Evolutionary conservation across 2,797 vertebrate genomes (phyloP).

Genomic region (Lophotriccus pileatus): DNA sequence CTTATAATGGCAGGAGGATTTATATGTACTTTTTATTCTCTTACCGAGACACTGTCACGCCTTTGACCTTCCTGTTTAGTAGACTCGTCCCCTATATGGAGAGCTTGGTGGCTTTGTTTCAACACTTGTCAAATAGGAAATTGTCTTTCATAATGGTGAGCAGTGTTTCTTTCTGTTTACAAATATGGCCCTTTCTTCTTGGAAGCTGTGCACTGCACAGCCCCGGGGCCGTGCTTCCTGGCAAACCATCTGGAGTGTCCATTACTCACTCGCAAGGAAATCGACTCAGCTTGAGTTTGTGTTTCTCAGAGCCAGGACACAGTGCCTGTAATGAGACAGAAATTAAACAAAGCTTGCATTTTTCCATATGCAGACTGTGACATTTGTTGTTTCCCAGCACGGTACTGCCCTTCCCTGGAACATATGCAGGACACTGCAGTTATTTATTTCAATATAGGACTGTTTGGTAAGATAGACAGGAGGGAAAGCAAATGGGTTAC

Average conservation of each 20-base stretch:
- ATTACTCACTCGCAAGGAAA: slow-evolving; percentile 16
- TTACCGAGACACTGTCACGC: background rate
- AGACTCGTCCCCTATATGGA: background rate
- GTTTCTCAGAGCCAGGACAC: background rate
- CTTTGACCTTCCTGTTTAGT: slow-evolving; percentile 47
- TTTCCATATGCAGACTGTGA: background rate
- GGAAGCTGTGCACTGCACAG: background rate
- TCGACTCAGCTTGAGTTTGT: background rate
- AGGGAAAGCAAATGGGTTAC: background rate
- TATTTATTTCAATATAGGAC: background rate
- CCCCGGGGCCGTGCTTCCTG: slow-evolving; percentile 6
- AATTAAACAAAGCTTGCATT: slow-evolving; percentile 7
- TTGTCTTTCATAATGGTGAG: background rate
- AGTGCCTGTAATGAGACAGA: background rate
- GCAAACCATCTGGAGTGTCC: background rate
- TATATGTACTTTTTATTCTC: background rate
- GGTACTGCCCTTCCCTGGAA: background rate
- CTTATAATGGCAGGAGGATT: background rate
- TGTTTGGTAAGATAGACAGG: background rate
- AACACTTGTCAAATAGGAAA: background rate
- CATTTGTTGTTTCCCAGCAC: background rate
- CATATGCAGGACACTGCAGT: background rate
- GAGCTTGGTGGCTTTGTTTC: background rate
- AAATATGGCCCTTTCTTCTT: slow-evolving; percentile 6
- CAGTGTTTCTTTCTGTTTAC: background rate